phyloP scores from a whole-genome alignment of 2,113 vertebrate genomes.

The Ploceus nigricollis region DNA sequence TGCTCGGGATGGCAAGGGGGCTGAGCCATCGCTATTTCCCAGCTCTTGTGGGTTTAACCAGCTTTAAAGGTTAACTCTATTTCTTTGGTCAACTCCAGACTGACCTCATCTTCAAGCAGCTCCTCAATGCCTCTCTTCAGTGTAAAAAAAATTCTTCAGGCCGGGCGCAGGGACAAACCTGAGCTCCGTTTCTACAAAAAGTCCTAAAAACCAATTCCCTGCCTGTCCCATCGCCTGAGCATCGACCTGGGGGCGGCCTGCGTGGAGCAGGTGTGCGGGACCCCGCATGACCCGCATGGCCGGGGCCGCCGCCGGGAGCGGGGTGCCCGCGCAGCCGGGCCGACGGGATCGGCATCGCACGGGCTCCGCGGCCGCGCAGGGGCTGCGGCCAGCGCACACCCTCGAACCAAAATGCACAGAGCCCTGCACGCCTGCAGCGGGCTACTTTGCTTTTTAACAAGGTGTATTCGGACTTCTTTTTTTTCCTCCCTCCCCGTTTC shows the following conservation, averaged over 20 bases:
- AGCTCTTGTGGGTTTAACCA: not conserved
- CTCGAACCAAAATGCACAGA: not conserved
- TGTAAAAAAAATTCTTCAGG: not conserved
- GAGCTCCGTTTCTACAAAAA: not conserved
- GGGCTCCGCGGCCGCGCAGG: not conserved
- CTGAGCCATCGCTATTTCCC: not conserved
- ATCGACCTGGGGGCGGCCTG: not conserved
- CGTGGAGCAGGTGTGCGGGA: not conserved
- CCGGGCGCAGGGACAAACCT: not conserved
- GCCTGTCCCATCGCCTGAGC: not conserved
- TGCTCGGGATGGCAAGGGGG: too few species aligned
- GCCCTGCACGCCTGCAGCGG: not conserved
- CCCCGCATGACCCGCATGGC: fast-evolving
- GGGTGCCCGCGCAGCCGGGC: too few species aligned
- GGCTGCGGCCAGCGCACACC: not conserved
- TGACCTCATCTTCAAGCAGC: not conserved
- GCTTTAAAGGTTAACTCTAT: not conserved
- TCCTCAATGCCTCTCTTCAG: not conserved
- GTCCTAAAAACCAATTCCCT: fast-evolving
- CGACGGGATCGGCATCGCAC: not conserved
- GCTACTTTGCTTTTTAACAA: not conserved
- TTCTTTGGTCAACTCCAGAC: not conserved
- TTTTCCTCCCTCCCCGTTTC: too few species aligned
- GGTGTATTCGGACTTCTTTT: not conserved
- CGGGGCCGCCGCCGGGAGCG: not conserved